Percentiles rank a stretch among this genome's conserved stretches.
phyloP scores from a whole-genome alignment of 2,113 vertebrate genomes.

The Cryptomyrus ogoouensis region DNA sequence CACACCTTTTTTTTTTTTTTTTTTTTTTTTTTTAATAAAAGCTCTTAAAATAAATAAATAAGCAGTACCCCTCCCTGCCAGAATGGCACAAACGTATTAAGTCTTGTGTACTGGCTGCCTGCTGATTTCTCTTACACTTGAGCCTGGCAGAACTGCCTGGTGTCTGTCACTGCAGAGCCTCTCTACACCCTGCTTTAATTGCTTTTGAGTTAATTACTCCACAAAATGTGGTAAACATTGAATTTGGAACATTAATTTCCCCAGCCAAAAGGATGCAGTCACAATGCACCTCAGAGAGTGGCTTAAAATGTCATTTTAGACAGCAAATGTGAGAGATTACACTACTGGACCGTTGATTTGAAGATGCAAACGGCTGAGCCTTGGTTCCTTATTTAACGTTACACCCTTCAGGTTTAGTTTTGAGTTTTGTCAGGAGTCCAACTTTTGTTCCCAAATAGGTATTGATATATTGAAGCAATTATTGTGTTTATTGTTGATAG shows the following conservation, averaged over 20 bases:
- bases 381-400: not conserved
- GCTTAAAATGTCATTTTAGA: conserved; percentile 9
- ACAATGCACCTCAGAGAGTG: not conserved
- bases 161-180: conserved; percentile 51
- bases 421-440: not conserved
- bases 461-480: not conserved
- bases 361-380: not conserved
- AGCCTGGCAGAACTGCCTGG: conserved; percentile 43
- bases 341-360: not conserved
- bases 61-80: not conserved
- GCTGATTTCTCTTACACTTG: conserved; percentile 19
- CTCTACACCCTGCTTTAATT: conserved; percentile 60
- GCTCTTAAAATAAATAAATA: conserved; percentile 1
- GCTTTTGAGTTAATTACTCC: conserved; percentile 62
- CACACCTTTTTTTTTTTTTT: not conserved
- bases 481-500: not conserved
- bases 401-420: not conserved
- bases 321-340: not conserved
- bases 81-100: not conserved
- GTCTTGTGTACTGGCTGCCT: conserved; percentile 3
- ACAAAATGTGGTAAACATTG: conserved; percentile 61
- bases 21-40: not conserved
- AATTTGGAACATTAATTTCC: conserved; percentile 51
- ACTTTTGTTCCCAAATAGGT: not conserved
- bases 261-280: conserved; percentile 42